Conservation (phyloP, 2,113 vertebrate species). For the Pandion haliaetus region DNA sequence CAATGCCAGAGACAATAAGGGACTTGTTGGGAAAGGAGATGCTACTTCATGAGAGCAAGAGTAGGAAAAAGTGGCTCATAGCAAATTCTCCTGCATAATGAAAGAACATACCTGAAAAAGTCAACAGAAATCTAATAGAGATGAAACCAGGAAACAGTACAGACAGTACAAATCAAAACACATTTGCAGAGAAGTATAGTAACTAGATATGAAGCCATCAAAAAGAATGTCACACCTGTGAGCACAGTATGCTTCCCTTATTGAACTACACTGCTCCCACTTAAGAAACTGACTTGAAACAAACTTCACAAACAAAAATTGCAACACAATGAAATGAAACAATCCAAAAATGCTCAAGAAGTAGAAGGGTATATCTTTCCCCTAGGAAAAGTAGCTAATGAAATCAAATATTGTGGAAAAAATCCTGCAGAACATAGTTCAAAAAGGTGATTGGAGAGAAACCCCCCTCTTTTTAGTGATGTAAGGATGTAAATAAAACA, state of each 20-base stretch:
- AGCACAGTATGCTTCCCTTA: background rate
- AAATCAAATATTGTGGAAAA: background rate
- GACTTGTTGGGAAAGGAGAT: background rate
- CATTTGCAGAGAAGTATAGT: background rate
- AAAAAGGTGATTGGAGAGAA: background rate
- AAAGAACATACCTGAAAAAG: background rate
- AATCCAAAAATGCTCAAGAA: background rate
- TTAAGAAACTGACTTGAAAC: background rate
- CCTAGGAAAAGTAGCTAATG: background rate
- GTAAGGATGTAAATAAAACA: background rate
- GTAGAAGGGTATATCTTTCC: background rate
- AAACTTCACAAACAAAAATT: background rate
- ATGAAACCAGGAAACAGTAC: background rate
- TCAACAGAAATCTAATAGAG: background rate
- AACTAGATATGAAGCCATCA: background rate
- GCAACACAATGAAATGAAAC: background rate
- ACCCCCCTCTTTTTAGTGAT: background rate
- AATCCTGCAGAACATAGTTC: background rate
- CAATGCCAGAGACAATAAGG: background rate
- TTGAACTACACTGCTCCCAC: background rate
- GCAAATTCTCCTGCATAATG: background rate
- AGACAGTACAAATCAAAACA: background rate
- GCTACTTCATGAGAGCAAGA: background rate
- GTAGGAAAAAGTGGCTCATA: background rate
- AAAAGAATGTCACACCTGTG: background rate